phyloP scores from a whole-genome alignment of 2,113 vertebrate genomes.

The Dipodomys merriami region DNA sequence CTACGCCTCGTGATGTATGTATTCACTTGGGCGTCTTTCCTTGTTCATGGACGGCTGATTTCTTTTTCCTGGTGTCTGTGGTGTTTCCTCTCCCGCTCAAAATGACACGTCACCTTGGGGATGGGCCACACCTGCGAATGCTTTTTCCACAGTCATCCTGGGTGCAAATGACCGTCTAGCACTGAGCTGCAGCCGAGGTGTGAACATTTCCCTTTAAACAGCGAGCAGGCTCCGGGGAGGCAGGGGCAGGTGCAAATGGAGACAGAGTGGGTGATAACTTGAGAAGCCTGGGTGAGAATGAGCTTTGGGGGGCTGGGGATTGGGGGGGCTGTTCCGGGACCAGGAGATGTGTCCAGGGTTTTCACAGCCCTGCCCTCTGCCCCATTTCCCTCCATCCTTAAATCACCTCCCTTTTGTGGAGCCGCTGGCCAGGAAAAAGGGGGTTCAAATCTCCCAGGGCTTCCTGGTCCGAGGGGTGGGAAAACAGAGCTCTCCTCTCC shows the following conservation, averaged over 20 bases:
- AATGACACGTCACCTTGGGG: background rate
- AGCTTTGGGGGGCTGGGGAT: background rate
- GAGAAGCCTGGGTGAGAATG: conserved; percentile 17
- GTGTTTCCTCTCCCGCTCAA: background rate
- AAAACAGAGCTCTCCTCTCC: too few species aligned
- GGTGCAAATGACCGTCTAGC: conserved; percentile 38
- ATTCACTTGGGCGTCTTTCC: background rate
- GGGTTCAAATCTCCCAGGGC: too few species aligned
- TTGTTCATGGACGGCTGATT: background rate
- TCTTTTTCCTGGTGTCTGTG: background rate
- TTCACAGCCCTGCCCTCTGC: too few species aligned
- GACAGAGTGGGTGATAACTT: conserved; percentile 58
- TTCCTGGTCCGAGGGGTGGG: too few species aligned
- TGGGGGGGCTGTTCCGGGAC: background rate
- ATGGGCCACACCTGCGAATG: background rate
- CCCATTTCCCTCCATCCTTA: too few species aligned
- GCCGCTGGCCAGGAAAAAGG: too few species aligned
- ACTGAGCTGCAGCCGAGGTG: background rate
- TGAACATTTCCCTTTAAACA: conserved; percentile 7
- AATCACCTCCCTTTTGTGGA: too few species aligned
- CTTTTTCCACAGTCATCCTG: background rate
- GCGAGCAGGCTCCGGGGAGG: background rate
- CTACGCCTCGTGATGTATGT: too few species aligned
- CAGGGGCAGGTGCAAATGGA: conserved; percentile 57
- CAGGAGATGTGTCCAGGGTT: background rate